Evolutionary conservation across 1,140 invertebrate genomes (phyloP), one percentile per base, ranked within the genome.

Genomic region (Eriocheir sinensis): DNA sequence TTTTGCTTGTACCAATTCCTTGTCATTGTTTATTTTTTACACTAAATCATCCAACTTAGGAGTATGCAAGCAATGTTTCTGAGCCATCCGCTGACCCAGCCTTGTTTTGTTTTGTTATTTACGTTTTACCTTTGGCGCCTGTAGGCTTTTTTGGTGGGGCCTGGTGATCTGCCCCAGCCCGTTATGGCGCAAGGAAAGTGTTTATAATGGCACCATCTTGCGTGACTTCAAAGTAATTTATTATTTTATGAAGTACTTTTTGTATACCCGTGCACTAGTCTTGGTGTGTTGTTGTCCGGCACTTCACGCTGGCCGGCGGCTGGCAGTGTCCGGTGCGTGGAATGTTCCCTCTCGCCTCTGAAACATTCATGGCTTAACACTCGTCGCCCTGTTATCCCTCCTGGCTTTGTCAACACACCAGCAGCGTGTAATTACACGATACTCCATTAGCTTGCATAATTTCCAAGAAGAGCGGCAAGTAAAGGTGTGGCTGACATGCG

Each of bases 381-480:
- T 72, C 27, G 12, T 72, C 60, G n/a, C 17, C 60, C 60, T 72
- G 60, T 72, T 72, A 72, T 72, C 60, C 60, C 21, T 72, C 60
- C 1, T n/a, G 60, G 60, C 60, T n/a, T 0, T 72, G 60, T 72
- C n/a, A n/a, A 21, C 60, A n/a, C 60, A n/a, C 60, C n/a, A 72
- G 12, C 60, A 21, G n/a, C n/a, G n/a, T 72, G 60, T 72, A n/a
- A 72, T 72, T 72, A 72, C 60, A 21, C 6, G 0, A 21, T n/a
- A 72, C 27, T 72, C 60, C 60, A n/a, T 72, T 72, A 72, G 21
- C 60, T 72, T 72, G 60, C 60, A 72, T 72, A 72, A 72, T 72
- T 27, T 21, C 27, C 60, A 72, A 2, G 6, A 72, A 72, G 60
- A n/a, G 60, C 27, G 12, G 60, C 60, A 72, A n/a, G 21, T n/a